Base-by-base conservation (phyloP, 2,888 invertebrate species). In the Polyploca ridens region DNA sequence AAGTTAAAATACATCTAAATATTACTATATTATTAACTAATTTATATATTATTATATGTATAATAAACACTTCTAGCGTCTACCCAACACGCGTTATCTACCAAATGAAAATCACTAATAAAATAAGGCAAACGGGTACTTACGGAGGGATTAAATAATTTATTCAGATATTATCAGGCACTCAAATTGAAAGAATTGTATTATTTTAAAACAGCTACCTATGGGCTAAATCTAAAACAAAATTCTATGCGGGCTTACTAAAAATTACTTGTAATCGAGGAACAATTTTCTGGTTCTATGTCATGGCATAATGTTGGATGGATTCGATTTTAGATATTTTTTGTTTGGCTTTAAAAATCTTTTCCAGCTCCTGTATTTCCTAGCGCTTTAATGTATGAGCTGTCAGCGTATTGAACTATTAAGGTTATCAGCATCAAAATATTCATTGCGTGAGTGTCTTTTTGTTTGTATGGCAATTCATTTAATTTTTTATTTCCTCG, bases 51-150 rank as follows among this genome's bases (percentile, higher is more conserved):
- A 67, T 82, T 79, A 76, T 83, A 81, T 80, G 79, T 78, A 79
- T 77, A 77, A 75, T 69, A 78, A 77, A 75, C 72, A 74, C 71
- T 75, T 77, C 87, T 90, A 89, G 84, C 85, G 77, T 77, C 87
- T 88, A 88, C 77, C 69, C 76, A 73, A 76, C 78, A 74, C 82
- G 75, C 83, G 77, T 81, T 82, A 76, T 71, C 81, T 84, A 85
- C 75, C 69, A 88, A 90, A 89, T 74, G 67, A 85, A 81, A 79
- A 82, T 70, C 85, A 81, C 91, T 92, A 91, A 89, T 87, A 91
- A 93, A 93, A 93, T 94, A 94, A 94, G 93, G 93, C 93, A 90
- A 88, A 90, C 73, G 85, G 90, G 85, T 87, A 69, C 86, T 76
- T 82, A 54, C 90, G 93, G 93, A 93, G 93, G 93, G 93, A 92